Evolutionary conservation across 2,797 vertebrate genomes (phyloP).

Genomic region (Parambassis ranga): DNA sequence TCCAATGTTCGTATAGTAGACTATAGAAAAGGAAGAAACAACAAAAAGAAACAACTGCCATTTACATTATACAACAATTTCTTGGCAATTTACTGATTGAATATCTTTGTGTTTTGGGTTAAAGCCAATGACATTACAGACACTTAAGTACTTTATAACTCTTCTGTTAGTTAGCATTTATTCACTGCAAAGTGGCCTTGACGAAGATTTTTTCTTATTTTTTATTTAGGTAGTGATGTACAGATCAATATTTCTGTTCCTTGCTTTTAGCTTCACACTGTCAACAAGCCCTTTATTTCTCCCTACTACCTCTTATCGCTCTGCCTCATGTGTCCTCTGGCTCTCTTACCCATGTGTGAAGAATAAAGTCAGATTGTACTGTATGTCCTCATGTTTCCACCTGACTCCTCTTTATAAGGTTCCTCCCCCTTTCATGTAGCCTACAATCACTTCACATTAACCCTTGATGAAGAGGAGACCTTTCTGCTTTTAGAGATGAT

Average conservation of each 20-base stretch:
- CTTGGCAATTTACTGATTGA: not conserved
- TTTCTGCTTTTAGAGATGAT: conserved; percentile 32
- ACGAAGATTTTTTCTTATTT: not conserved
- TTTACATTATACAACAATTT: too few relatives aligned
- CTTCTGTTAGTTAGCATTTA: not conserved
- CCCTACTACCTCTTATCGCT: conserved; percentile 2
- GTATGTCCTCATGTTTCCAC: conserved; percentile 10
- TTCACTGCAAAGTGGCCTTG: not conserved
- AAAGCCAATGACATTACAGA: not conserved
- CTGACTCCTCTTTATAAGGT: conserved; percentile 51
- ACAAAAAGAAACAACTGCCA: too few relatives aligned
- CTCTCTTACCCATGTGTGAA: not conserved
- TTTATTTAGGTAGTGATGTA: not conserved
- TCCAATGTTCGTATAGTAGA: too few relatives aligned
- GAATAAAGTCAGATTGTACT: conserved; percentile 3
- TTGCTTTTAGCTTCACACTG: not conserved
- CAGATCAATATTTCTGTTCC: conserved; percentile 29
- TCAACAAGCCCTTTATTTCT: conserved; percentile 1
- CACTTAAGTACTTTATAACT: not conserved
- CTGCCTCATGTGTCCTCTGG: not conserved
- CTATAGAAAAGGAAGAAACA: too few relatives aligned
- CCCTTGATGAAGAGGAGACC: conserved; percentile 10
- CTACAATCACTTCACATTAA: conserved; percentile 50
- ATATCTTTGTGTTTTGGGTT: not conserved
- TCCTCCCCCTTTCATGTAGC: conserved; percentile 13